Evolutionary conservation across 2,797 vertebrate genomes (phyloP).

Genomic region (Carduelis carduelis): DNA sequence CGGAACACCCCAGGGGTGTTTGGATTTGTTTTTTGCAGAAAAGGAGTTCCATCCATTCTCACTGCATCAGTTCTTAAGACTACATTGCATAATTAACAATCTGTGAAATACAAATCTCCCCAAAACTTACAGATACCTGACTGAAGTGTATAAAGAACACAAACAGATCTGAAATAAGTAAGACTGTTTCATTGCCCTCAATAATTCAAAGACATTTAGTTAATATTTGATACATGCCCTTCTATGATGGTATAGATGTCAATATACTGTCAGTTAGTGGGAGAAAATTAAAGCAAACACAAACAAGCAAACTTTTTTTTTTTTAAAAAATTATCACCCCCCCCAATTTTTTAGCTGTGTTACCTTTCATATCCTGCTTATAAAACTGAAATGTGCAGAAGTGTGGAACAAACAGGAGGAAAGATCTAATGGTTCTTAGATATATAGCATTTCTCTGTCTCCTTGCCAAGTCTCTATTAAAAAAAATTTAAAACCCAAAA

Average conservation of each 20-base stretch:
- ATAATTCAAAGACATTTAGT: conserved; percentile 8
- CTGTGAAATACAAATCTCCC: conserved; percentile 50
- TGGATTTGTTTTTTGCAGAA: conserved; percentile 33
- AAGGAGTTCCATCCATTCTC: conserved; percentile 13
- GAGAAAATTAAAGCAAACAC: background rate
- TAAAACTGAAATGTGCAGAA: conserved; percentile 2
- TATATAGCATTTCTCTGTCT: background rate
- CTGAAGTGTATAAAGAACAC: background rate
- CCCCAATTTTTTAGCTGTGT: background rate
- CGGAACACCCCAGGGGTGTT: conserved; percentile 4
- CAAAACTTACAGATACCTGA: conserved; percentile 34
- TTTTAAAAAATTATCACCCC: rapidly evolving
- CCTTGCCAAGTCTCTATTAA: background rate
- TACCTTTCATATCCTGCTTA: background rate
- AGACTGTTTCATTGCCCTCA: background rate
- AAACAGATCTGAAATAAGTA: background rate
- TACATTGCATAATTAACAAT: conserved; percentile 60
- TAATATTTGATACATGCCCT: background rate
- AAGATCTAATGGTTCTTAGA: background rate
- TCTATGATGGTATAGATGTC: background rate
- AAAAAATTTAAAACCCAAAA: rapidly evolving
- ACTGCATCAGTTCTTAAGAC: conserved; percentile 49
- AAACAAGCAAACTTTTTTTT: background rate
- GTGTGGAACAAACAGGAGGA: background rate
- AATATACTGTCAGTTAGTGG: background rate